Percentiles rank a stretch among this genome's conserved stretches.
These are phyloP conservation scores for Cydia pomonella DNA, from an alignment of 1,140 invertebrate genomes.

Conservation along the genomic window DNA sequence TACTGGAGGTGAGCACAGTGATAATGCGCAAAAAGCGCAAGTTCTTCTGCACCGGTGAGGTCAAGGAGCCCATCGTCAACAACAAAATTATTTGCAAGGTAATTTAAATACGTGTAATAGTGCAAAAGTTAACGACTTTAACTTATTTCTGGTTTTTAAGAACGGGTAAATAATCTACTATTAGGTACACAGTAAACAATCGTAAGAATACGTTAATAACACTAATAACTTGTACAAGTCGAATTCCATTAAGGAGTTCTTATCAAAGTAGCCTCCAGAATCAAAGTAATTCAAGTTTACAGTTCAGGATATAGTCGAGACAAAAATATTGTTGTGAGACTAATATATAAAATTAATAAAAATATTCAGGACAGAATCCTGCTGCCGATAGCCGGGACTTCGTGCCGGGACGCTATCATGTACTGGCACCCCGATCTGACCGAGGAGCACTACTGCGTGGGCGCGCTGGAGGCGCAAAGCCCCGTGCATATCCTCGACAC, in stretches of 20 bases:
- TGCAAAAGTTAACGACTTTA: too few relatives aligned
- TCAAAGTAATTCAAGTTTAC: too few relatives aligned
- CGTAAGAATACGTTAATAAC: too few relatives aligned
- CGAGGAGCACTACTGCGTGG: constrained; percentile 75
- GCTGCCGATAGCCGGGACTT: constrained; percentile 67
- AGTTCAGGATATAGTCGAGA: too few relatives aligned
- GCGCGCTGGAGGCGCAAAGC: constrained; percentile 69
- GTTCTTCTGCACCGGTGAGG: constrained; percentile 74
- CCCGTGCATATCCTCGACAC: constrained; percentile 72
- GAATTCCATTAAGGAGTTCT: too few relatives aligned
- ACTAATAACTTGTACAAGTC: too few relatives aligned
- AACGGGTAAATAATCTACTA: too few relatives aligned
- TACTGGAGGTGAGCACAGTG: constrained; percentile 70
- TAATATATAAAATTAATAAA: constrained; percentile 14
- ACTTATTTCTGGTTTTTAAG: too few relatives aligned
- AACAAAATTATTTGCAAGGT: constrained; percentile 77
- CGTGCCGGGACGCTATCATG: constrained; percentile 74
- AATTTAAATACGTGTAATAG: background rate
- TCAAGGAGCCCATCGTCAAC: constrained; percentile 73
- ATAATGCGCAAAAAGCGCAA: constrained; percentile 74
- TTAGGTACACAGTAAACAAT: too few relatives aligned
- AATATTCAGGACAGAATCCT: constrained; percentile 64
- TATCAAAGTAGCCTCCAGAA: too few relatives aligned
- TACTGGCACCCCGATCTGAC: constrained; percentile 73
- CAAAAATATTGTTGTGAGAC: background rate